Conservation (phyloP, 92 coral and sea anemone genomes). For the Parazoanthus darwini region DNA sequence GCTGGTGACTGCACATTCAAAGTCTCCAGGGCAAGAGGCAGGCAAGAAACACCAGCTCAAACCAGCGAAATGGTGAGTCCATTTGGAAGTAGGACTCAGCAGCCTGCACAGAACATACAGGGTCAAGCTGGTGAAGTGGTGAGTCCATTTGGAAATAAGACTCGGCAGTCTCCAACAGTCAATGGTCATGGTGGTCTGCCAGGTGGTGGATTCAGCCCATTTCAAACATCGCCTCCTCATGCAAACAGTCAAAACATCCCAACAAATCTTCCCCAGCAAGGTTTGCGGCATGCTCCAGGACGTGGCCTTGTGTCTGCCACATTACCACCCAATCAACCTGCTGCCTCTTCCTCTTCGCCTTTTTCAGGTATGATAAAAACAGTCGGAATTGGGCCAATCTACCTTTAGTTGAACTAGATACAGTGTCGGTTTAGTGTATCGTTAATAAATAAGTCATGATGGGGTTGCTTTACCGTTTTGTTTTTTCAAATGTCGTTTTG, state of each 20-base stretch:
- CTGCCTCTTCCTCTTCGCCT: neutral
- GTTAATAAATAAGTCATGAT: no score
- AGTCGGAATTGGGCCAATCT: neutral
- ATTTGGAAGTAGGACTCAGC: constrained; percentile 2
- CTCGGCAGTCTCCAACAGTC: neutral
- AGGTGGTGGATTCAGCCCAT: neutral
- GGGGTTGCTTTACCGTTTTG: no score
- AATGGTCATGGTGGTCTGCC: constrained; percentile 13
- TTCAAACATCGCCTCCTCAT: neutral
- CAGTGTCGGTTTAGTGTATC: no score
- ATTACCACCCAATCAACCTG: neutral
- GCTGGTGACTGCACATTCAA: constrained; percentile 60
- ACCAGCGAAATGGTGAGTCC: neutral
- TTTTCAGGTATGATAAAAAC: neutral
- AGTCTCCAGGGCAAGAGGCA: constrained; percentile 61
- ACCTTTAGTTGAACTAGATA: no score
- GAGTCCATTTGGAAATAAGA: neutral
- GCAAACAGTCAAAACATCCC: neutral
- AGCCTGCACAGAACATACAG: neutral
- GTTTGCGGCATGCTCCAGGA: constrained; percentile 20
- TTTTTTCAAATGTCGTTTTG: no score
- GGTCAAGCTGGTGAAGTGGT: neutral
- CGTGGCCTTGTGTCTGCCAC: neutral
- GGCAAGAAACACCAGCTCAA: neutral
- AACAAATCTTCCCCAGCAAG: neutral